A percentile compares a stretch with the other conserved stretches of the same genome.
Conservation (phyloP, 2,888 invertebrate genomes). For the Stegophylla sp. region DNA sequence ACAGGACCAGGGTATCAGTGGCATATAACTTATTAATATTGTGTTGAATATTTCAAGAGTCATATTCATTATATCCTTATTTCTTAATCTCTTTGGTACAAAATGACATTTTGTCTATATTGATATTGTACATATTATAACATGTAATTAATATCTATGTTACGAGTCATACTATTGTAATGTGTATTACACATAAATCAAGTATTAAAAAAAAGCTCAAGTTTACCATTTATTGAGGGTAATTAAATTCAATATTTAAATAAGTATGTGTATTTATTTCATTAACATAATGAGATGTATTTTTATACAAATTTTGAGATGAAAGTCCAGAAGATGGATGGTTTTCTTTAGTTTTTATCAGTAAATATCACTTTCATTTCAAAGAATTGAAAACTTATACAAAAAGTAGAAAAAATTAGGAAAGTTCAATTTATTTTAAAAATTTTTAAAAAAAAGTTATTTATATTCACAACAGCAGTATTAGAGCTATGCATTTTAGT, state of each 20-base stretch:
- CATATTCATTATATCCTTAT: conserved; percentile 8
- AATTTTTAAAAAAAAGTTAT: too few relatives aligned
- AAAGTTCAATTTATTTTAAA: too few relatives aligned
- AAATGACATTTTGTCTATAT: background rate
- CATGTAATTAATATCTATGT: background rate
- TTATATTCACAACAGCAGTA: too few relatives aligned
- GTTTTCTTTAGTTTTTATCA: too few relatives aligned
- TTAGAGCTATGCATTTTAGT: too few relatives aligned
- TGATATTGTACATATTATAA: conserved; percentile 1
- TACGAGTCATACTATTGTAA: conserved; percentile 2
- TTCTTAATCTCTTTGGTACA: conserved; percentile 7
- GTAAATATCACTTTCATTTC: too few relatives aligned
- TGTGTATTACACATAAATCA: background rate
- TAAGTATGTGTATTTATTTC: conserved; percentile 13
- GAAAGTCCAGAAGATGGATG: too few relatives aligned
- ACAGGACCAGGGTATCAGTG: too few relatives aligned
- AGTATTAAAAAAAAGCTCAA: background rate
- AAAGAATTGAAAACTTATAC: too few relatives aligned
- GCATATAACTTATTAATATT: conserved; percentile 37
- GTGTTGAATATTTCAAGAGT: background rate
- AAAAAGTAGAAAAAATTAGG: too few relatives aligned
- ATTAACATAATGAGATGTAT: conserved; percentile 11
- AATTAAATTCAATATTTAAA: conserved; percentile 2
- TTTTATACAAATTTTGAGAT: too few relatives aligned
- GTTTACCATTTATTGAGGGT: background rate